Evolutionary conservation across 1,140 invertebrate genomes (phyloP).

Genomic region (Heliconius hewitsoni): DNA sequence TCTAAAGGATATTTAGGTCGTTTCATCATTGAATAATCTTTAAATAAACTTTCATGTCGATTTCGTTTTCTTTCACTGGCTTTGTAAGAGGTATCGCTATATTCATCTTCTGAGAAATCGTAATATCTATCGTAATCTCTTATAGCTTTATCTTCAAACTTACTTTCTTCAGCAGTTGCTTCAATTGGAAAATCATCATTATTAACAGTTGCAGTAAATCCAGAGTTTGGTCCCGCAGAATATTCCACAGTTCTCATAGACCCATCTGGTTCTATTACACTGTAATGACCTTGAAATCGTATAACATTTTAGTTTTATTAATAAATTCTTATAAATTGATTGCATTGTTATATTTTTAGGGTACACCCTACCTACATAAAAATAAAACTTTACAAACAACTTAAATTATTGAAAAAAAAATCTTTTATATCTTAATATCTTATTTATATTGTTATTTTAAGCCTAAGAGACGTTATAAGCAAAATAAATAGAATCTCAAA

Average conservation of each 20-base stretch:
- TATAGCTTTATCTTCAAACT: conserved; percentile 62
- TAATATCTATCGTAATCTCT: conserved; percentile 66
- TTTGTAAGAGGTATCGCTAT: conserved; percentile 51
- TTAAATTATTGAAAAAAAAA: no score
- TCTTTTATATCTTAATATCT: no score
- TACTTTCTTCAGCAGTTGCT: conserved; percentile 36
- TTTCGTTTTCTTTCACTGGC: conserved; percentile 54
- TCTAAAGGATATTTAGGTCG: no score
- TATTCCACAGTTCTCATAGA: conserved; percentile 78
- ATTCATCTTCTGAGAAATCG: conserved; percentile 62
- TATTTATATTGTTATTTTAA: no score
- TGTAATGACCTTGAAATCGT: conserved; percentile 67
- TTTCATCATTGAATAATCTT: no score
- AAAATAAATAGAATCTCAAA: no score
- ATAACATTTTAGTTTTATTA: not conserved
- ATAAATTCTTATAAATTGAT: not conserved
- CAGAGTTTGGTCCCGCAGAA: conserved; percentile 71
- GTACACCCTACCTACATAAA: no score
- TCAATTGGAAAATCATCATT: conserved; percentile 47
- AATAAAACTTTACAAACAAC: no score
- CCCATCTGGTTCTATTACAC: conserved; percentile 78
- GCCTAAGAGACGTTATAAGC: no score
- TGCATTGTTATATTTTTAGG: no score
- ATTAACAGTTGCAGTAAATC: conserved; percentile 66
- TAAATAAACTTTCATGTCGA: no score